Base-by-base conservation (phyloP, 2,888 invertebrate species). In the Heliconius aoede region DNA sequence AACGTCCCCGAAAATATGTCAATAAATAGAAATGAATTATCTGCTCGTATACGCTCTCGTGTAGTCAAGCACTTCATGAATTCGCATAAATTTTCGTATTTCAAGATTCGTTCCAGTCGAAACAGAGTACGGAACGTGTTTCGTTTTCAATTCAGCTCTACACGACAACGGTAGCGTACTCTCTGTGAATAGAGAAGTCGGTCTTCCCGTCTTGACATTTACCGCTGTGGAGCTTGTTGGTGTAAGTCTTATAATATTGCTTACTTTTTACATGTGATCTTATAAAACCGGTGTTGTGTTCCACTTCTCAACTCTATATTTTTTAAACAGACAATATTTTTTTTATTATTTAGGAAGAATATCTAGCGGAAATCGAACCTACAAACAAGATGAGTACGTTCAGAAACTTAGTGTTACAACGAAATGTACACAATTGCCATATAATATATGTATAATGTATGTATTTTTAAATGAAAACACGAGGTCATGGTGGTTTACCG, bases 191-290 rank as follows among this genome's bases (percentile, higher is more conserved):
- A 88, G 94, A 78, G 86, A 87, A 74, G 90, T 89, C 8, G 95
- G 95, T 15, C 89, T 95, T 1, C 95, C 95, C 0, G 84, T 85
- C 74, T 85, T 96, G 36, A 85, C 87, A 62, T 91, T 96, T 78
- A 88, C 95, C 73, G 90, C 93, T 7, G 82, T 86, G 18, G 92
- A 94, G 62, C 89, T 91, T 80, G 87, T 95, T 8, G 86, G 88
- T 82, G 95, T 95, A 86, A 88, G 87, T 83, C 13, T 74, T 26
- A 7, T 28, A 46, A 36, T 40, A 1, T 58, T 32, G 5, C 32
- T 30, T 8, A 18, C 46, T 46, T 18, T 46, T 46, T 46, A 46
- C 5, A 21, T 21, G 46, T 46, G 3, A 18, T 46, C 46, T 46
- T 18, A 21, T 46, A 46, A 18, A 46, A 46, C 46, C 18, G 18